Base-by-base conservation (phyloP, 2,888 invertebrate genomes). In the Tipula lateralis region DNA sequence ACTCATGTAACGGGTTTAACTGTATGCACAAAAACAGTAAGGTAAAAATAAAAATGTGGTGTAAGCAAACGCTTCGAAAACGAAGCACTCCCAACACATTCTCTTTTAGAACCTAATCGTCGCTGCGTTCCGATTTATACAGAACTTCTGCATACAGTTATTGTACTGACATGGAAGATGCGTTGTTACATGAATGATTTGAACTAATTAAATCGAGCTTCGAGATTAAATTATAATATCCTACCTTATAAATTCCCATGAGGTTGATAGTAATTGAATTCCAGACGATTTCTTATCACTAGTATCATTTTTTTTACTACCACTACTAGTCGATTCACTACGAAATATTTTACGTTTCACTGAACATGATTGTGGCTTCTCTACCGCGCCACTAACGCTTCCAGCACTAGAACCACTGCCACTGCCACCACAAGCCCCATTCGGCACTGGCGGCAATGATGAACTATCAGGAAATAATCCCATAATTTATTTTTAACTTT, bases 261-360 rank as follows among this genome's bases (percentile, higher is more conserved):
- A 82, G 30, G 82, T 82, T 29, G 82, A 82, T 6, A 82, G n/a
- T 30, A 82, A 32, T 6, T 82, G 82, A 30, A 82, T 82, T 29
- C 32, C 32, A 82, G 29, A 16, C 30, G 82, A 30, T 82, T 82
- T 82, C n/a, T 82, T 82, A 7, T 82, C 82, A 82, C 29, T 82
- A 5, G 82, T 82, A 82, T 82, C 82, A 82, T 29, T 30, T 82
- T 82, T 82, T 13, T 82, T 82, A 82, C 32, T 82, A 82, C 32
- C 30, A 82, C 32, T 13, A 82, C 16, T 82, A 16, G 82, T 13
- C 32, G 82, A 82, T 4, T 82, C 82, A 30, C 82, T 82, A n/a
- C 82, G 82, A 82, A 82, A 82, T n/a, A 82, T 82, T 82, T 82
- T 82, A 16, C 82, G 82, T 30, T 82, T 82, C 29, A 82, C 82